phyloP scores from a whole-genome alignment of 1,140 invertebrate species.

The Heterodera schachtii region DNA sequence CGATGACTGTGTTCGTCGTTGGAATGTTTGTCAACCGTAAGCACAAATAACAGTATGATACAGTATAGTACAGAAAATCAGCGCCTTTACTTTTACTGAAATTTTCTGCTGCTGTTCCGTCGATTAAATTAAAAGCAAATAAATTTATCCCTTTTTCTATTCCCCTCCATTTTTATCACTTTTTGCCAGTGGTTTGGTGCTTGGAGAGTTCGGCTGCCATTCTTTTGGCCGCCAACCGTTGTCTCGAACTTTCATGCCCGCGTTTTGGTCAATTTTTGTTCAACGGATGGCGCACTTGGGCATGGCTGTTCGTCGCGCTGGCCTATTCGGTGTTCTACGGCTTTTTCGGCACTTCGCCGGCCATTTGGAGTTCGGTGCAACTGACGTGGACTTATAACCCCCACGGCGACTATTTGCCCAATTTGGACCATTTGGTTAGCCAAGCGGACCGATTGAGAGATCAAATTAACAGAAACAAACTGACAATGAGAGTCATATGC shows the following conservation, averaged over 20 bases:
- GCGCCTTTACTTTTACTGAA: no score
- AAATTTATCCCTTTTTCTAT: not conserved
- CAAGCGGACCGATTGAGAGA: no score
- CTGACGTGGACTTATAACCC: slow-evolving; percentile 4
- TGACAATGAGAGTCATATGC: no score
- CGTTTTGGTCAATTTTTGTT: not conserved
- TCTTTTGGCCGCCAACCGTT: not conserved
- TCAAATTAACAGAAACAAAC: not conserved
- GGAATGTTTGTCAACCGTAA: slow-evolving; percentile 15
- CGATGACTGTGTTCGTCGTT: not conserved
- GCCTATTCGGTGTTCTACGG: not conserved
- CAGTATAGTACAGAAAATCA: no score
- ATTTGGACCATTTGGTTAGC: not conserved
- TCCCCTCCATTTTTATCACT: not conserved
- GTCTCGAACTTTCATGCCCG: not conserved
- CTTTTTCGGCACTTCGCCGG: not conserved
- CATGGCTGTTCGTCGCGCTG: not conserved
- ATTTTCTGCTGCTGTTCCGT: no score
- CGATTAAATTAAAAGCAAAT: no score
- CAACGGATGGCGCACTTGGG: slow-evolving; percentile 7
- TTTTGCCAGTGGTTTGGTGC: not conserved
- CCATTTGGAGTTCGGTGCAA: not conserved
- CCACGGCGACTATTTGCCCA: slow-evolving; percentile 2
- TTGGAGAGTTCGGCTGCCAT: not conserved
- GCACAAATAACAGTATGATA: no score